phyloP scores from a whole-genome alignment of 2,888 invertebrate genomes.

The Eulithis testata region DNA sequence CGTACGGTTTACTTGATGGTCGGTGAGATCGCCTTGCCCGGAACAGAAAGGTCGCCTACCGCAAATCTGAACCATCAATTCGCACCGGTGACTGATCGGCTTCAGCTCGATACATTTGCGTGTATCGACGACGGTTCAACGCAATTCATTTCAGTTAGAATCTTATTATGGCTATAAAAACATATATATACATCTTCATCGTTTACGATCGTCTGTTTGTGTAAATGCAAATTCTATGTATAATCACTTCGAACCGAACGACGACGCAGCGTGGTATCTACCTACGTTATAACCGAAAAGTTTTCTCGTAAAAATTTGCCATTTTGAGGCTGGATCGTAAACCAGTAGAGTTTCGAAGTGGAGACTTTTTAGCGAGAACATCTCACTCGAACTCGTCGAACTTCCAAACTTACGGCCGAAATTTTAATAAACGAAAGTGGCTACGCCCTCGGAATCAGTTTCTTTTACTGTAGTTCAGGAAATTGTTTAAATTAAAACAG shows the following conservation, averaged over 20 bases:
- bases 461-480: constrained; percentile 51
- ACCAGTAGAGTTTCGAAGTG: constrained; percentile 59
- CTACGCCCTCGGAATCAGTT: constrained; percentile 52
- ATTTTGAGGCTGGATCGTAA: constrained; percentile 65
- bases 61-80: constrained; percentile 30
- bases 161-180: constrained; percentile 51
- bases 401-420: constrained; percentile 61
- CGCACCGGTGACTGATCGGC: constrained; percentile 18
- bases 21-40: constrained; percentile 27
- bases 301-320: constrained; percentile 72
- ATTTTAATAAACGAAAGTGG: constrained; percentile 68
- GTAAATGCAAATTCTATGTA: constrained; percentile 65
- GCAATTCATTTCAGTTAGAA: constrained; percentile 46
- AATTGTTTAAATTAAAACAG: constrained; percentile 55
- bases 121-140: constrained; percentile 16
- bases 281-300: constrained; percentile 61
- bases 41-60: constrained; percentile 26
- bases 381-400: constrained; percentile 59
- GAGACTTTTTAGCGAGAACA: constrained; percentile 60
- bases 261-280: constrained; percentile 41
- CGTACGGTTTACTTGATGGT: constrained; percentile 22
- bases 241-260: constrained; percentile 60
- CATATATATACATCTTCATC: constrained; percentile 49
- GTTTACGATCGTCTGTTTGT: constrained; percentile 57
- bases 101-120: constrained; percentile 11